These are phyloP conservation scores for Rhogogaster chlorosoma DNA, from an alignment of 2,888 invertebrate species.

Conservation along the genomic window DNA sequence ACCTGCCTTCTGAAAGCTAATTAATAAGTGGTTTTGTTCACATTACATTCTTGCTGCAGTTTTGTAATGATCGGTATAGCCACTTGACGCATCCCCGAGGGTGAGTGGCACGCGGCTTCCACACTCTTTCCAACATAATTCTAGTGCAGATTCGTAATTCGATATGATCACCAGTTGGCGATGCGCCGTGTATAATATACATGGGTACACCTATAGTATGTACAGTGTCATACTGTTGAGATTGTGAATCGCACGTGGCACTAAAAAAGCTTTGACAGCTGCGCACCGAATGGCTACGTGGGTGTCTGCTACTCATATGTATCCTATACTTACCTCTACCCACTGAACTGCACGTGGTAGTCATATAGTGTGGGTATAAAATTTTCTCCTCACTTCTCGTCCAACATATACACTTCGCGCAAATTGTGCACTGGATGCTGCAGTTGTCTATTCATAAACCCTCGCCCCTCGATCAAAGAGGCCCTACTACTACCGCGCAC, in stretches of 20 bases:
- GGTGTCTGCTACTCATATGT: constrained; percentile 32
- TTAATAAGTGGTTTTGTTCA: constrained; percentile 4
- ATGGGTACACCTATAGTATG: neutral
- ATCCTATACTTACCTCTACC: neutral
- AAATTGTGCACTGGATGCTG: constrained; percentile 1
- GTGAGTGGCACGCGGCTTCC: constrained; percentile 31
- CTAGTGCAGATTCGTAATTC: constrained; percentile 42
- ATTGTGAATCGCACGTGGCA: constrained; percentile 51
- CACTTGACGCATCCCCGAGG: constrained; percentile 36
- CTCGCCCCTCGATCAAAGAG: constrained; percentile 17
- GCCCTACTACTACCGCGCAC: constrained; percentile 25
- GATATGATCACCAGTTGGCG: constrained; percentile 49
- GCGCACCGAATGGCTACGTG: constrained; percentile 45
- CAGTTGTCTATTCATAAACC: constrained; percentile 19
- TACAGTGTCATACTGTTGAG: constrained; percentile 34
- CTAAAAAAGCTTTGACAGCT: constrained; percentile 48
- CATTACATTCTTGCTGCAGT: neutral
- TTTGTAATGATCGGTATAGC: constrained; percentile 6
- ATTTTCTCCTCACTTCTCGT: neutral
- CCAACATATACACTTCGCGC: neutral
- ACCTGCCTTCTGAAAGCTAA: neutral
- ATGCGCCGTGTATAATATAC: constrained; percentile 29
- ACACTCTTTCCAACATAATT: constrained; percentile 33
- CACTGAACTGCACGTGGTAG: constrained; percentile 18
- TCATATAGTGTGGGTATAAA: neutral